Conservation (phyloP, 2,797 vertebrate genomes). For the Anisognathus igniventris region DNA sequence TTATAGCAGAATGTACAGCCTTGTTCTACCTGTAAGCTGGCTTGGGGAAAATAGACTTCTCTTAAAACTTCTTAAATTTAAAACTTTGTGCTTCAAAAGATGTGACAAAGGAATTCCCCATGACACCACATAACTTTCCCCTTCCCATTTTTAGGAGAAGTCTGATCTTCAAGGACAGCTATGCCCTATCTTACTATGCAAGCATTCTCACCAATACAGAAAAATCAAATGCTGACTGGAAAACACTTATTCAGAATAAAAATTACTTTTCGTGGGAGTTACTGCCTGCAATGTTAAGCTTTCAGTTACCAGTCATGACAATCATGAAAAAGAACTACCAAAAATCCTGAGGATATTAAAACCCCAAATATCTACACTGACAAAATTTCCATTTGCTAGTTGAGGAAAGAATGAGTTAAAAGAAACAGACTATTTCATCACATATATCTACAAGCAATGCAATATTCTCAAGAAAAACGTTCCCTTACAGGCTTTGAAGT, state of each 20-base stretch:
- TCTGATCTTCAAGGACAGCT: neutral
- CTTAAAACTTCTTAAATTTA: neutral
- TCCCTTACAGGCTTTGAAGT: slow-evolving; percentile 8
- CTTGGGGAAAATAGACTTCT: neutral
- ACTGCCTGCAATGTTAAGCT: neutral
- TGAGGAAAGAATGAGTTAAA: slow-evolving; percentile 11
- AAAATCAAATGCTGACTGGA: neutral
- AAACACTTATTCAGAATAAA: neutral
- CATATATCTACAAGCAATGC: neutral
- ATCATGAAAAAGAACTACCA: neutral
- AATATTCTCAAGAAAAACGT: slow-evolving; percentile 4
- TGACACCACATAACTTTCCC: neutral
- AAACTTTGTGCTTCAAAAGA: neutral
- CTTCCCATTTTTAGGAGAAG: neutral
- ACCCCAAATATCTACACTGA: neutral
- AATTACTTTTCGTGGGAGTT: neutral
- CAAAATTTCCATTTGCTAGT: neutral
- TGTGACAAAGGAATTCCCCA: neutral
- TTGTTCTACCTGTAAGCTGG: neutral
- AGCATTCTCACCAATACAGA: neutral
- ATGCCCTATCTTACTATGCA: accelerated
- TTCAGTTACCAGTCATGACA: neutral
- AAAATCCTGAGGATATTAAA: neutral
- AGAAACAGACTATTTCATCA: neutral
- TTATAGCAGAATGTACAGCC: neutral